Base-by-base conservation (phyloP, 2,888 invertebrate genomes). In the Nysson spinosus region DNA sequence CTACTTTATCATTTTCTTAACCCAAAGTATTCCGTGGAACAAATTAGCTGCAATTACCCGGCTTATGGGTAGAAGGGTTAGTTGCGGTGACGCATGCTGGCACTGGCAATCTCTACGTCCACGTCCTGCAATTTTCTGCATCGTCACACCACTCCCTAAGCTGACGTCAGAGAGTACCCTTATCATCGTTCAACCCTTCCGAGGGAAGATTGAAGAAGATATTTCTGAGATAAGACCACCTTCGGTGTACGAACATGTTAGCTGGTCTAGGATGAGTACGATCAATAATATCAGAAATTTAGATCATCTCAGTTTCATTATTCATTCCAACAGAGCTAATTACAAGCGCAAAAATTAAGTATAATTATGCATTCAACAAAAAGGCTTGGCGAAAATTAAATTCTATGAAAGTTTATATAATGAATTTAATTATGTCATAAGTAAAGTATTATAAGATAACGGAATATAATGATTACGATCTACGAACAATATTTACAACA, bases 71-170 rank as follows among this genome's bases (percentile, higher is more conserved):
- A 9, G 24, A 32, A 14, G 49, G 28, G 37, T 16, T 28, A 11
- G 11, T 39, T 20, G 5, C 20, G 11, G n/a, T 39, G 37, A 19
- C 17, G 24, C 12, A 16, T 35, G 24, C 35, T 7, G 24, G 16
- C 26, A 22, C 47, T 14, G 16, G 11, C 35, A 34, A 22, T 14
- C 16, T 35, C 35, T 4, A 35, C 35, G 35, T 1, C 16, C 20
- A 34, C 14, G n/a, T 19, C 20, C 9, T 19, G 37, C 37, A 49
- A 49, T 49, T 49, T 49, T 49, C 49, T 37, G 37, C 49, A 49
- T 28, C 28, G 49, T 28, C 37, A 19, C 49, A 24, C n/a, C 35
- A 22, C 22, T 47, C 28, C 26, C 17, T 4, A 5, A 49, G 37
- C 7, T 16, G 19, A 17, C 35, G 19, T 19, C 7, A 4, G 9